Conservation (phyloP, 2,113 vertebrate species). For the Podocnemis expansa region DNA sequence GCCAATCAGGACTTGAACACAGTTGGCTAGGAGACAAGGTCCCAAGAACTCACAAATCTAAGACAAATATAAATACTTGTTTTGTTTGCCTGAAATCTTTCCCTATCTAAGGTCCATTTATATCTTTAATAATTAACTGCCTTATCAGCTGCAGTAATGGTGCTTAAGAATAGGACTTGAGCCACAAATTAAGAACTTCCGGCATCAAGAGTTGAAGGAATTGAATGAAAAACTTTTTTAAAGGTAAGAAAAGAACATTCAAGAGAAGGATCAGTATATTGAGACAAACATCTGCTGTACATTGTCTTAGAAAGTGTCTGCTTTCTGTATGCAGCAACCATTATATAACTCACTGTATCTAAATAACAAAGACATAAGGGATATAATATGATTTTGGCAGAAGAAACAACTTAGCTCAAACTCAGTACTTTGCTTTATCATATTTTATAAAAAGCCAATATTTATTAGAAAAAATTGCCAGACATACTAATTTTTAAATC, state of each 20-base stretch:
- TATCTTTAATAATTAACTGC: neutral
- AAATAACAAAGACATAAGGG: neutral
- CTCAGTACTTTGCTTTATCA: neutral
- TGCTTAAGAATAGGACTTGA: neutral
- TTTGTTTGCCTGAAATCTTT: neutral
- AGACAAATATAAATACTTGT: neutral
- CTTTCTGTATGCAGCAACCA: neutral
- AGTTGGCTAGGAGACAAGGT: neutral
- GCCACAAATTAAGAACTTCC: neutral
- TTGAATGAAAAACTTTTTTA: accelerated
- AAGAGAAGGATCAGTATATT: neutral
- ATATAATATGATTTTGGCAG: neutral
- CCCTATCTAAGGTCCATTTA: neutral
- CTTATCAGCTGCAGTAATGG: neutral
- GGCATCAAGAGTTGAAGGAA: neutral
- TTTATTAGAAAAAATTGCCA: slow-evolving; percentile 20
- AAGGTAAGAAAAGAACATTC: neutral
- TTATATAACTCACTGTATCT: neutral
- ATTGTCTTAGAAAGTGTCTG: neutral
- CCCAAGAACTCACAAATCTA: neutral
- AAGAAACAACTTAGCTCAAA: neutral
- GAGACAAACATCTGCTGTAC: neutral
- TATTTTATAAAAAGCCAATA: neutral
- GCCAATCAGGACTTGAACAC: neutral
- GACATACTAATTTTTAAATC: neutral